Percentiles rank a stretch among this genome's conserved stretches.
Evolutionary conservation across 2,888 invertebrate species (phyloP).

Genomic region (Spicauda simplicius): DNA sequence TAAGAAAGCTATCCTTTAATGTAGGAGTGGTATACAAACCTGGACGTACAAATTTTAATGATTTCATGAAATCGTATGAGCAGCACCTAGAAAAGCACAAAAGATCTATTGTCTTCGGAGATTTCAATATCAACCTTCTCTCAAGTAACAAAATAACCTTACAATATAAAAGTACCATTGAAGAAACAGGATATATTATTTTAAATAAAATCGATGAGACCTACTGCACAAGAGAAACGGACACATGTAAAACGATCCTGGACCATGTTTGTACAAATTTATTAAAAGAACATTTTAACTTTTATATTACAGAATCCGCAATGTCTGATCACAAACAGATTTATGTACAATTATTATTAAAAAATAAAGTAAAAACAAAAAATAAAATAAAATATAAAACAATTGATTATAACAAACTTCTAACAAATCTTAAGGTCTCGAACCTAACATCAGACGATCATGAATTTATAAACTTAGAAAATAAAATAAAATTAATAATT

Average conservation of each 20-base stretch:
- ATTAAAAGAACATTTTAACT: slow-evolving; percentile 9
- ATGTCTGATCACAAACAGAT: slow-evolving; percentile 37
- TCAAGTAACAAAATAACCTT: neutral
- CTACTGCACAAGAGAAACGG: slow-evolving; percentile 27
- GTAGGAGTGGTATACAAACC: slow-evolving; percentile 15
- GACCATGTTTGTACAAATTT: slow-evolving; percentile 34
- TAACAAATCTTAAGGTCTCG: too few species aligned
- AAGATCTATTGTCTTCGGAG: slow-evolving; percentile 2
- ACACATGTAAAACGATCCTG: slow-evolving; percentile 21
- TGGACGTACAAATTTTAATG: neutral
- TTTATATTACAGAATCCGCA: slow-evolving; percentile 29
- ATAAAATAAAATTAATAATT: too few species aligned
- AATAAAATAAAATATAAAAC: neutral
- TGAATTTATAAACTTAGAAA: too few species aligned
- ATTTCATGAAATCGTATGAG: neutral
- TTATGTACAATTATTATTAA: slow-evolving; percentile 2
- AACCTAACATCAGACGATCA: too few species aligned
- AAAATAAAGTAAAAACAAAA: neutral
- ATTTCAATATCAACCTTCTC: too few species aligned
- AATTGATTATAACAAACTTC: too few species aligned
- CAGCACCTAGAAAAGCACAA: neutral
- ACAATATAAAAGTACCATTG: neutral
- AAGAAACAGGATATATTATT: neutral
- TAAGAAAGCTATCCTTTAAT: neutral
- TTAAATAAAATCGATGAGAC: slow-evolving; percentile 3